phyloP scores from a whole-genome alignment of 2,113 vertebrate species.

The Plotosus lineatus region DNA sequence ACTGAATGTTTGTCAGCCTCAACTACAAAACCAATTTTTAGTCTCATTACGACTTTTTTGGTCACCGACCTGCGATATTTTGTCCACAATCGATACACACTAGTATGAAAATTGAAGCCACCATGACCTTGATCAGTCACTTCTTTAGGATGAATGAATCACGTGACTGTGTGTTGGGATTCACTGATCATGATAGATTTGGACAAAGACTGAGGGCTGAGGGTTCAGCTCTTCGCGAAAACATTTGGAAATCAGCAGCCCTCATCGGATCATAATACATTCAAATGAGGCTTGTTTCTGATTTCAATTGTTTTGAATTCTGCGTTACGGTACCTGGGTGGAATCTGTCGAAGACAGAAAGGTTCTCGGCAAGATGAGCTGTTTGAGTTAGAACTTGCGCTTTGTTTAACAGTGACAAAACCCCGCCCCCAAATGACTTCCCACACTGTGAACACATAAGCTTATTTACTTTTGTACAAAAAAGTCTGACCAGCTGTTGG shows the following conservation, averaged over 20 bases:
- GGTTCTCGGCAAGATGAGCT: neutral
- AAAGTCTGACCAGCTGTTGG: conserved; percentile 24
- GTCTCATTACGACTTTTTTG: neutral
- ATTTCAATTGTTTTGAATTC: neutral
- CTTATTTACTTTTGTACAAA: neutral
- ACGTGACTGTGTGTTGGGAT: neutral
- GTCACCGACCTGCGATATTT: neutral
- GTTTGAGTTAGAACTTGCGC: conserved; percentile 24
- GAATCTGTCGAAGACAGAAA: conserved; percentile 30
- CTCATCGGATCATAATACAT: conserved; percentile 17
- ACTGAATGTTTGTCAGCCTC: neutral
- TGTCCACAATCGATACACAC: neutral
- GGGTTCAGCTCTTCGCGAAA: conserved; percentile 34
- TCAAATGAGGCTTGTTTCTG: conserved; percentile 32
- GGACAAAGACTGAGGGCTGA: conserved; percentile 10
- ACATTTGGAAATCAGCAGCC: neutral
- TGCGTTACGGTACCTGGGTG: conserved; percentile 6
- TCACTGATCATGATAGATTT: conserved; percentile 15
- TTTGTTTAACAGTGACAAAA: neutral
- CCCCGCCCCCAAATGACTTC: conserved; percentile 18
- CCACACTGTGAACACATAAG: conserved; percentile 22
- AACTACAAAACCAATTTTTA: neutral
- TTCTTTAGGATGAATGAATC: neutral
- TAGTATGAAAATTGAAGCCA: neutral
- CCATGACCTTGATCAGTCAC: neutral